Conservation (phyloP, 2,888 invertebrate genomes). For the Ormyrus rosae region DNA sequence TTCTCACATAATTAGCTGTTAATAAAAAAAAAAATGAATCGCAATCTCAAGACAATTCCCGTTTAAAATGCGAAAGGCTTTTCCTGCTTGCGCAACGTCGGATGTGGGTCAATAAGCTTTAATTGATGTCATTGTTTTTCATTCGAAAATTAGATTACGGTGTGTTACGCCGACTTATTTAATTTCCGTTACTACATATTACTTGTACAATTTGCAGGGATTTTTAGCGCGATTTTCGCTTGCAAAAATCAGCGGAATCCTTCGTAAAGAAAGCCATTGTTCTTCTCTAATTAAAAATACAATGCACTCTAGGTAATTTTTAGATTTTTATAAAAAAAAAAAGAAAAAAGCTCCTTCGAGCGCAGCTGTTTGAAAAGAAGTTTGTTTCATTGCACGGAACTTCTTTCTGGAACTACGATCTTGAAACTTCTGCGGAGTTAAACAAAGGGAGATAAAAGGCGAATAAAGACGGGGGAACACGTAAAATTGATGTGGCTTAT, state of each 20-base stretch:
- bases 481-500: conserved; percentile 16
- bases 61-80: conserved; percentile 13
- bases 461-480: neutral
- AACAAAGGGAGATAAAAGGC: conserved; percentile 42
- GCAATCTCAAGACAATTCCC: too few relatives aligned
- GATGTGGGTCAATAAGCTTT: conserved; percentile 22
- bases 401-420: conserved; percentile 27
- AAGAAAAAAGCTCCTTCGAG: neutral
- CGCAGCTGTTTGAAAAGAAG: neutral
- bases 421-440: conserved; percentile 25
- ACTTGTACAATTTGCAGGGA: too few relatives aligned
- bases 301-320: neutral
- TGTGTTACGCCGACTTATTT: neutral
- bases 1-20: too few relatives aligned
- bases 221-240: too few relatives aligned
- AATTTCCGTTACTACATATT: neutral
- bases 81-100: conserved; percentile 3
- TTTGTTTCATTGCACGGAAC: conserved; percentile 38
- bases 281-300: neutral
- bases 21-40: too few relatives aligned
- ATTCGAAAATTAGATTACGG: conserved; percentile 14
- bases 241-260: too few relatives aligned
- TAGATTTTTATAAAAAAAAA: neutral
- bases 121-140: conserved; percentile 26
- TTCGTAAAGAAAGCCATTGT: too few relatives aligned